These are phyloP conservation scores for Chondrilla cf. caribensis DNA, from an alignment of 37 sponge, comb jelly and placozoan genomes.

Conservation along the genomic window DNA sequence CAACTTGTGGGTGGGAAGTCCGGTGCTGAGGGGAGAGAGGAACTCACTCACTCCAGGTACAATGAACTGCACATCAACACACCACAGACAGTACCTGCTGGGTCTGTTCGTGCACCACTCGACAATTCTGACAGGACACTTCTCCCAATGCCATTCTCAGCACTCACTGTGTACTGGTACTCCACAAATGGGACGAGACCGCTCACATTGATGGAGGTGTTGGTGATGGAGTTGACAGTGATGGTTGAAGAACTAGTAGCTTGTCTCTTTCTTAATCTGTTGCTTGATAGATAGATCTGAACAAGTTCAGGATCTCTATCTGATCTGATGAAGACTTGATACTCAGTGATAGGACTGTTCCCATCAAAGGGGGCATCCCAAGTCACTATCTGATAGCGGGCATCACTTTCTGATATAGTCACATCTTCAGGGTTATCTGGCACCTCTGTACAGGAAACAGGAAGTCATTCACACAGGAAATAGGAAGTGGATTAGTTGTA, in stretches of 20 bases:
- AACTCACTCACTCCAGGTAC: neutral
- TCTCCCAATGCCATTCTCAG: conserved; percentile 56
- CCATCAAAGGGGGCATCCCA: conserved; percentile 63
- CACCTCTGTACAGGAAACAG: conserved; percentile 33
- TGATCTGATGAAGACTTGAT: conserved; percentile 22
- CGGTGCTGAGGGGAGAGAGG: conserved; percentile 26
- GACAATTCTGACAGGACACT: conserved; percentile 33
- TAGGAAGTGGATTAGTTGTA: neutral
- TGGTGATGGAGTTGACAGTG: neutral
- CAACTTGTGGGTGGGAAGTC: conserved; percentile 15
- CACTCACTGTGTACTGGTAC: conserved; percentile 49
- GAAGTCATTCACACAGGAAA: neutral
- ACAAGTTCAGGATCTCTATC: neutral
- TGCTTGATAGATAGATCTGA: neutral
- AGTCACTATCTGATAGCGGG: conserved; percentile 28
- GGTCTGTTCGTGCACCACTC: conserved; percentile 13
- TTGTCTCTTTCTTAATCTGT: neutral
- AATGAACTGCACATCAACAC: neutral
- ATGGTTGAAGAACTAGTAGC: too few species aligned
- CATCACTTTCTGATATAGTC: neutral
- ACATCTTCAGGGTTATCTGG: conserved; percentile 51
- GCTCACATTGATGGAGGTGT: neutral
- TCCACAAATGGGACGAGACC: conserved; percentile 46
- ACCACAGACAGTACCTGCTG: conserved; percentile 32
- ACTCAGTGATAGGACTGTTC: conserved; percentile 36